These are phyloP conservation scores for Halcyon leucocephala DNA, from an alignment of 2,797 vertebrate species.

Conservation along the genomic window DNA sequence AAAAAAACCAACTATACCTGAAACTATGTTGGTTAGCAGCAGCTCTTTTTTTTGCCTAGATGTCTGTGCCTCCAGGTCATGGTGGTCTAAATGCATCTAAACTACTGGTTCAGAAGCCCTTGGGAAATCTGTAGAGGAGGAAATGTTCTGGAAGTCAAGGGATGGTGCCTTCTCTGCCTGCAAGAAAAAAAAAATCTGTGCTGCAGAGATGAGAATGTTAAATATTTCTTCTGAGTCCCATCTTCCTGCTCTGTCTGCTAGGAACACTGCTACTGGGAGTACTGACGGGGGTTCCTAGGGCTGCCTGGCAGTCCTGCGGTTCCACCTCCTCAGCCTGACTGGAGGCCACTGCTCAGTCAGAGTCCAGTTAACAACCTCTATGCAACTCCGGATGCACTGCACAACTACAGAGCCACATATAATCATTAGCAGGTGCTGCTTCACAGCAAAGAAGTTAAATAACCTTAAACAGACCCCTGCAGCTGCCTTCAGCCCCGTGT, in stretches of 20 bases:
- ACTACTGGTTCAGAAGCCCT: background rate
- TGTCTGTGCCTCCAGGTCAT: background rate
- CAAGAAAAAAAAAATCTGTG: background rate
- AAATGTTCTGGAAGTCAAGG: background rate
- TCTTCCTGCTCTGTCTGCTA: background rate
- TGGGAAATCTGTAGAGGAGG: background rate
- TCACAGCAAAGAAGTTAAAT: background rate
- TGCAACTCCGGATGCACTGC: rapidly evolving
- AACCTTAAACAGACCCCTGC: background rate
- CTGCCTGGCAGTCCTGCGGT: background rate
- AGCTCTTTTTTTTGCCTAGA: background rate
- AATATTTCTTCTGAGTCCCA: background rate
- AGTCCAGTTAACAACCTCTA: background rate
- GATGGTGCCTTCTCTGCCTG: background rate
- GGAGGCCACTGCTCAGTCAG: background rate
- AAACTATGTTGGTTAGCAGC: background rate
- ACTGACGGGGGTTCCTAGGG: background rate
- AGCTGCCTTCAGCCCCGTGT: background rate
- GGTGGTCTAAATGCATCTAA: background rate
- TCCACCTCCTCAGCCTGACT: too few relatives aligned
- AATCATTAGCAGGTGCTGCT: background rate
- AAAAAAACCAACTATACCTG: background rate
- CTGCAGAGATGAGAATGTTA: background rate
- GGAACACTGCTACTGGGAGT: background rate
- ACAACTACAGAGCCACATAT: background rate